phyloP scores from a whole-genome alignment of 2,113 vertebrate species.

The Mus pahari region DNA sequence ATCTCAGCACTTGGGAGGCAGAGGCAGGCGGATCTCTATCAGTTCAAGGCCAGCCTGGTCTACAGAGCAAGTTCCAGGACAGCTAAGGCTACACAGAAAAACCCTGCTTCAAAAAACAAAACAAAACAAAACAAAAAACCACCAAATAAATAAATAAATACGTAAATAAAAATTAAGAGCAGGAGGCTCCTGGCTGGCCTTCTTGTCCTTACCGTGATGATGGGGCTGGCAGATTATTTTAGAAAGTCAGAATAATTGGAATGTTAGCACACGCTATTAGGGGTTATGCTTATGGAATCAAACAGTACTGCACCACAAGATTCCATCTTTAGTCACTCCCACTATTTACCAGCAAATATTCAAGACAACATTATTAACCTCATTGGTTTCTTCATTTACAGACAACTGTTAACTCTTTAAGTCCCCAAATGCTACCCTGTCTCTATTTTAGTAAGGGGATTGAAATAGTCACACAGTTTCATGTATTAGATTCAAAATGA shows the following conservation, averaged over 20 bases:
- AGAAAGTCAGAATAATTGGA: conserved; percentile 38
- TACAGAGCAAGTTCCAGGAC: too few relatives aligned
- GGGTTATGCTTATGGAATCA: conserved; percentile 67
- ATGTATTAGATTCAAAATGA: conserved; percentile 6
- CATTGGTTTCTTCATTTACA: conserved; percentile 33
- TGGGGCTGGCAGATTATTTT: conserved; percentile 45
- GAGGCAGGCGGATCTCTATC: too few relatives aligned
- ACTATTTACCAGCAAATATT: conserved; percentile 70
- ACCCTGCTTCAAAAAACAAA: too few relatives aligned
- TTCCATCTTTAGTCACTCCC: conserved; percentile 60
- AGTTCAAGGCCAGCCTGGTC: too few relatives aligned
- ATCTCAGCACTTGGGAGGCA: too few relatives aligned
- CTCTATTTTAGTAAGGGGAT: not conserved
- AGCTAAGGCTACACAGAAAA: too few relatives aligned
- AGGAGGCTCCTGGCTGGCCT: not conserved
- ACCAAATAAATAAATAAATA: too few relatives aligned
- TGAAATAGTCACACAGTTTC: conserved; percentile 13
- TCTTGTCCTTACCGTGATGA: not conserved
- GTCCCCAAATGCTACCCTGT: not conserved
- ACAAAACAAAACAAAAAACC: too few relatives aligned
- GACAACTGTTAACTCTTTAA: conserved; percentile 59
- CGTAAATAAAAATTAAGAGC: not conserved
- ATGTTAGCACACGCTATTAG: conserved; percentile 36
- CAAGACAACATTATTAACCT: conserved; percentile 52
- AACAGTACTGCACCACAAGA: conserved; percentile 59